Evolutionary conservation across 2,797 vertebrate genomes (phyloP).

Genomic region (Steatocranus sp.): DNA sequence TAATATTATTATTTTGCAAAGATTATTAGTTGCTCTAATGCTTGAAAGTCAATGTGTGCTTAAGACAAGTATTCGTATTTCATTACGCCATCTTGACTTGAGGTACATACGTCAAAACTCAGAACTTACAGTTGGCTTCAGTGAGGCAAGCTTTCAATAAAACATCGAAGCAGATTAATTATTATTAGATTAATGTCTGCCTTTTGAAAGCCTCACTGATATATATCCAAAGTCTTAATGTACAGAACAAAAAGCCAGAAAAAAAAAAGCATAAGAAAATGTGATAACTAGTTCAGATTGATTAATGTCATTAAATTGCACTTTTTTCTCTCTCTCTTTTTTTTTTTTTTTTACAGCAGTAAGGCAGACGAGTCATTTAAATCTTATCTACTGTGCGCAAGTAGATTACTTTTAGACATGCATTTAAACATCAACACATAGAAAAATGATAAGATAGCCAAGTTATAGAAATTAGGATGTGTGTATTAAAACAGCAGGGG

Average conservation of each 20-base stretch:
- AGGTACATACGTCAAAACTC: conserved; percentile 3
- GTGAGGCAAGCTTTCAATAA: not conserved
- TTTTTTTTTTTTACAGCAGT: conserved; percentile 36
- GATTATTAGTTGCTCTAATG: conserved; percentile 37
- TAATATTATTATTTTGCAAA: conserved; percentile 19
- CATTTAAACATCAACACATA: conserved; percentile 24
- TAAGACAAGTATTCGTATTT: conserved; percentile 6
- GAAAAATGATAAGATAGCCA: conserved; percentile 41
- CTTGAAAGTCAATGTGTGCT: conserved; percentile 27
- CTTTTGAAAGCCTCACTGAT: not conserved
- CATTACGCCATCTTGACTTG: not conserved
- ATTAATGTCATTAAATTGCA: conserved; percentile 24
- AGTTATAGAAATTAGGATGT: conserved; percentile 28
- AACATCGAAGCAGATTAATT: not conserved
- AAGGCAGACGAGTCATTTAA: conserved; percentile 20
- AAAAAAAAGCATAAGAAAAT: not conserved
- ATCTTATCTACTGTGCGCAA: conserved; percentile 39
- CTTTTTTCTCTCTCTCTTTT: not conserved
- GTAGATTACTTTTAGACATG: conserved; percentile 51
- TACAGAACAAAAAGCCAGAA: not conserved
- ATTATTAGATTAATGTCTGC: not conserved
- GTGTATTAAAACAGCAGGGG: conserved; percentile 33
- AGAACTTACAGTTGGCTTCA: not conserved
- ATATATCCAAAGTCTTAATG: not conserved
- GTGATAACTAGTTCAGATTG: conserved; percentile 1